Base-by-base conservation (phyloP, 2,888 invertebrate species). In the Cerceris ruficornis region DNA sequence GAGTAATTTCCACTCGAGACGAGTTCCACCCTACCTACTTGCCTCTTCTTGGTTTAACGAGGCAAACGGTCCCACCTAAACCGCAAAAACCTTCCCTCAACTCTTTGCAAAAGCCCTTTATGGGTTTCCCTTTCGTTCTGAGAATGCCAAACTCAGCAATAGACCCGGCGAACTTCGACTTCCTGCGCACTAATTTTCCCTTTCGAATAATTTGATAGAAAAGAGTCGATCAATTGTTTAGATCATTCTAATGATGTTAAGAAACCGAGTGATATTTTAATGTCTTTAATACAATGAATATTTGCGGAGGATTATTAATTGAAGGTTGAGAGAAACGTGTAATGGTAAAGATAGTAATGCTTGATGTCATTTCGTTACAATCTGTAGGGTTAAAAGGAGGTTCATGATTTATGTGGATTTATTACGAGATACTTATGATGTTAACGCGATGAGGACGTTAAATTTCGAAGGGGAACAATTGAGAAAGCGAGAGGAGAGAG, bases 1-100 rank as follows among this genome's bases (percentile, higher is more conserved):
- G 79, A 72, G 79, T 76, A 76, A 82, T 82, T 82, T 82, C 82
- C 82, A 82, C 82, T 82, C 71, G 82, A 82, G 80, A 83, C 80
- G 73, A 61, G 71, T 71, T 69, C 67, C 76, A 76, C 81, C 79
- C 80, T 77, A 67, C 67, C 70, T 52, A 60, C 73, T 64, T 67
- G 49, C 49, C 65, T 79, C 79, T 76, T 62, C 62, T 71, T 73
- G 60, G 69, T 66, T 77, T 80, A 80, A 81, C 74, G 71, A 80
- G 80, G 58, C 74, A 69, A 77, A 64, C 64, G 69, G 74, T 60
- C 62, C 28, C 60, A 72, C 74, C 77, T 68, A 77, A 73, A 73
- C 74, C 68, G 70, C 62, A 69, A 66, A 77, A 77, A 77, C 74
- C 77, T 80, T 68, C 46, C 50, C 71, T 46, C 61, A 49, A 77